Conservation (phyloP, 1,140 invertebrate genomes). For the Mylabris phalerata region DNA sequence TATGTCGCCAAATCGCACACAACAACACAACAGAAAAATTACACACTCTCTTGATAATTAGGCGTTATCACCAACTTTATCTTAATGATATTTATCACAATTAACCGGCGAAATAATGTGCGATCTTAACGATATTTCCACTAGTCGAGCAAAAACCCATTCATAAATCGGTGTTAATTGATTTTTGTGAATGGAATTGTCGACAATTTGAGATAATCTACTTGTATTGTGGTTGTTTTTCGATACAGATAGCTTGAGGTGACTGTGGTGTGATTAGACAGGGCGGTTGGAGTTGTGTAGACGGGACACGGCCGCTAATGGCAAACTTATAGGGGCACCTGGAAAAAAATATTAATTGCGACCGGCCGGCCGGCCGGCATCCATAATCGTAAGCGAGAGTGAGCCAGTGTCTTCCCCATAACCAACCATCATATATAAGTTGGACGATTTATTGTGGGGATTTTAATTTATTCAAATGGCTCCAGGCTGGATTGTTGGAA, state of each 20-base stretch:
- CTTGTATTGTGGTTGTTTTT: too few relatives aligned
- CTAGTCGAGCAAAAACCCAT: too few relatives aligned
- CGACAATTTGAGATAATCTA: too few relatives aligned
- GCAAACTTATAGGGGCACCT: slow-evolving; percentile 29
- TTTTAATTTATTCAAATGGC: slow-evolving; percentile 38
- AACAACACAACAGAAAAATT: neutral
- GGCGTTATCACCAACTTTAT: slow-evolving; percentile 22
- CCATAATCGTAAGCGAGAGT: slow-evolving; percentile 24
- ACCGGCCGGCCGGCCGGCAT: slow-evolving; percentile 26
- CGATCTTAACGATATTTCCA: slow-evolving; percentile 12
- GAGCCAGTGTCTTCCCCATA: slow-evolving; percentile 9
- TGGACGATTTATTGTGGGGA: slow-evolving; percentile 38
- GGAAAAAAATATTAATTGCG: slow-evolving; percentile 35
- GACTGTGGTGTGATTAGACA: slow-evolving; percentile 33
- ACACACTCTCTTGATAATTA: slow-evolving; percentile 20
- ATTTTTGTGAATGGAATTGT: too few relatives aligned
- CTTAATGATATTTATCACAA: slow-evolving; percentile 12
- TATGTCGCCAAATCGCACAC: slow-evolving; percentile 27
- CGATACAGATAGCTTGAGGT: slow-evolving; percentile 23
- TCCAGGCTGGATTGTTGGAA: slow-evolving; percentile 30
- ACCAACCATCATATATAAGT: slow-evolving; percentile 29
- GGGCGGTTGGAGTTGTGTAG: slow-evolving; percentile 12
- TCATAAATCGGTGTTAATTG: too few relatives aligned
- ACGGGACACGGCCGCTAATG: slow-evolving; percentile 20
- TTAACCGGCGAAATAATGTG: slow-evolving; percentile 21